Conservation (phyloP, 2,113 vertebrate species). For the Apodemus sylvaticus region DNA sequence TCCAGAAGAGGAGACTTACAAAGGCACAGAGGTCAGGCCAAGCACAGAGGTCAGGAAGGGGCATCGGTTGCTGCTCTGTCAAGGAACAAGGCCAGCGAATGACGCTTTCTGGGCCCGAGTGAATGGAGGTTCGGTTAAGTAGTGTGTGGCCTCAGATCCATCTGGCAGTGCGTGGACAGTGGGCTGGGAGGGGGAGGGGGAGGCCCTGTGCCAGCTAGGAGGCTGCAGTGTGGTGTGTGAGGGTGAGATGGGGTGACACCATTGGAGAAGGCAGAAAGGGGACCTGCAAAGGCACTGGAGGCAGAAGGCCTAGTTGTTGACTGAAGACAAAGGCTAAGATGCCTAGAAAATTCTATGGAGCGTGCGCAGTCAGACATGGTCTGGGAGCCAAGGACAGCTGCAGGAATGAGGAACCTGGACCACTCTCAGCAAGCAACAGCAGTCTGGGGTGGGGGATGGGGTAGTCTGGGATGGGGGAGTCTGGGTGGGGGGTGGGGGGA, state of each 20-base stretch:
- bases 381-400: not conserved
- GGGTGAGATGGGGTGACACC: not conserved
- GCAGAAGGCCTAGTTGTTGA: not conserved
- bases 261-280: not conserved
- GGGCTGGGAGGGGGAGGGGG: no score
- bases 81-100: not conserved
- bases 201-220: not conserved
- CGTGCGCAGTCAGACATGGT: accelerated
- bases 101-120: accelerated
- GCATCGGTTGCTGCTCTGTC: not conserved
- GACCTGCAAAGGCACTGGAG: not conserved
- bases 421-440: not conserved
- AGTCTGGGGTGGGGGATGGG: not conserved
- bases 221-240: not conserved
- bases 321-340: not conserved
- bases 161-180: accelerated
- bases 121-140: not conserved
- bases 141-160: no score
- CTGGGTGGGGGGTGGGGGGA: not conserved
- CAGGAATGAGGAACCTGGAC: not conserved
- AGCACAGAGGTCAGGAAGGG: accelerated
- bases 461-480: not conserved
- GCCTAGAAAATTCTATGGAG: accelerated
- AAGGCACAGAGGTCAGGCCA: not conserved
- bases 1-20: no score